A percentile compares a stretch with the other conserved stretches of the same genome.
Conservation (phyloP, 2,888 invertebrate genomes). For the Halictus quadricinctus region DNA sequence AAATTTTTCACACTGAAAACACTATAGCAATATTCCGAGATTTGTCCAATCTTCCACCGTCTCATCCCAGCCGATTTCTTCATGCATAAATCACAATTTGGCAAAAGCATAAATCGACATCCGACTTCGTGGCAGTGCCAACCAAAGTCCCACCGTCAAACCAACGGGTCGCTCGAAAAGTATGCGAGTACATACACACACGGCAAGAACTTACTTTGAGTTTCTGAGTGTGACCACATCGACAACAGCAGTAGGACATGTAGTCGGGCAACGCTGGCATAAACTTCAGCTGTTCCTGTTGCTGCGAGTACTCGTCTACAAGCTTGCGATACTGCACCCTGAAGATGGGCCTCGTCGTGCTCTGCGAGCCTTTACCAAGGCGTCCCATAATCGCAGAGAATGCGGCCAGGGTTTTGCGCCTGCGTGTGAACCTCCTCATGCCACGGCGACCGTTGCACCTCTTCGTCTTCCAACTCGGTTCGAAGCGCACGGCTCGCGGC, state of each 20-base stretch:
- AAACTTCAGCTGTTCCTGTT: conserved; percentile 81
- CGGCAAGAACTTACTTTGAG: conserved; percentile 83
- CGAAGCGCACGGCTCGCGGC: conserved; percentile 52
- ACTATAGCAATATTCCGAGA: too few species aligned
- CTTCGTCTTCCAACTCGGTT: conserved; percentile 62
- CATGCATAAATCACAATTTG: not conserved
- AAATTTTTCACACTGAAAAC: too few species aligned
- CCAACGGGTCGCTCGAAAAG: not conserved
- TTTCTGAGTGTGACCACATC: conserved; percentile 86
- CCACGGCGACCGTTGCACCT: conserved; percentile 75
- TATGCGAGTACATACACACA: not conserved
- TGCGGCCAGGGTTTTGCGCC: conserved; percentile 79
- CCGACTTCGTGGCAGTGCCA: not conserved
- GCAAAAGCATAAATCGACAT: too few species aligned
- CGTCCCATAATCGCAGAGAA: conserved; percentile 84
- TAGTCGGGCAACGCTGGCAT: conserved; percentile 84
- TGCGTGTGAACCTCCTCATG: conserved; percentile 81
- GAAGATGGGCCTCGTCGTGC: conserved; percentile 83
- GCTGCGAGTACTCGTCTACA: conserved; percentile 84
- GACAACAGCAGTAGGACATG: conserved; percentile 85
- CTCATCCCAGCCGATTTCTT: too few species aligned
- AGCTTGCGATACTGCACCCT: conserved; percentile 85
- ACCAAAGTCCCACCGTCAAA: not conserved
- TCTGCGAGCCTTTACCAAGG: conserved; percentile 82
- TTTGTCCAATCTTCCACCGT: too few species aligned